These are phyloP conservation scores for Peucedramus taeniatus DNA, from an alignment of 2,113 vertebrate species.

Conservation along the genomic window DNA sequence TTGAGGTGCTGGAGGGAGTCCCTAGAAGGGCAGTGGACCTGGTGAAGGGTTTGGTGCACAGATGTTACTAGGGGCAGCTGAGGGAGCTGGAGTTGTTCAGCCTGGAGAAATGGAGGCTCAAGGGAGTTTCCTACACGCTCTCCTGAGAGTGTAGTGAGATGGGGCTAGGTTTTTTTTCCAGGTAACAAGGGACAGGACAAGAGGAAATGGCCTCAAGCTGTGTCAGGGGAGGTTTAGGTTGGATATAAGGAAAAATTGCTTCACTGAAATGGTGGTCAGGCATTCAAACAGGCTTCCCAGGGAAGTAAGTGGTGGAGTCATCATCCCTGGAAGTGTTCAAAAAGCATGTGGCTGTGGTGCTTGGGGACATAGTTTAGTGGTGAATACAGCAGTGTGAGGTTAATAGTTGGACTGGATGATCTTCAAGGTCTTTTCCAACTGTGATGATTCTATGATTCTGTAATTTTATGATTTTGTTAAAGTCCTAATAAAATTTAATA, in stretches of 20 bases:
- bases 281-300: neutral
- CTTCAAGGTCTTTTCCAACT: neutral
- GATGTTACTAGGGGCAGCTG: rapidly evolving
- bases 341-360: neutral
- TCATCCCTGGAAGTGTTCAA: neutral
- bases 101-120: neutral
- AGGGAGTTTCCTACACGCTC: neutral
- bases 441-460: neutral
- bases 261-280: neutral
- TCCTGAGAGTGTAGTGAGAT: too few relatives aligned
- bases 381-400: neutral
- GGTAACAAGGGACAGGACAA: neutral
- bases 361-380: neutral
- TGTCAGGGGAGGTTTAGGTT: neutral
- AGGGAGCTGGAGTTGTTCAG: neutral
- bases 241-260: neutral
- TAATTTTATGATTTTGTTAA: neutral
- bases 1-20: rapidly evolving
- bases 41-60: neutral
- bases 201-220: neutral
- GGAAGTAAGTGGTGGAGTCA: neutral
- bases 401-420: neutral
- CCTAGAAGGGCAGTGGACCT: neutral
- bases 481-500: neutral
- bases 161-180: neutral